These are phyloP conservation scores for Sicus ferrugineus DNA, from an alignment of 2,888 invertebrate species.

Conservation along the genomic window DNA sequence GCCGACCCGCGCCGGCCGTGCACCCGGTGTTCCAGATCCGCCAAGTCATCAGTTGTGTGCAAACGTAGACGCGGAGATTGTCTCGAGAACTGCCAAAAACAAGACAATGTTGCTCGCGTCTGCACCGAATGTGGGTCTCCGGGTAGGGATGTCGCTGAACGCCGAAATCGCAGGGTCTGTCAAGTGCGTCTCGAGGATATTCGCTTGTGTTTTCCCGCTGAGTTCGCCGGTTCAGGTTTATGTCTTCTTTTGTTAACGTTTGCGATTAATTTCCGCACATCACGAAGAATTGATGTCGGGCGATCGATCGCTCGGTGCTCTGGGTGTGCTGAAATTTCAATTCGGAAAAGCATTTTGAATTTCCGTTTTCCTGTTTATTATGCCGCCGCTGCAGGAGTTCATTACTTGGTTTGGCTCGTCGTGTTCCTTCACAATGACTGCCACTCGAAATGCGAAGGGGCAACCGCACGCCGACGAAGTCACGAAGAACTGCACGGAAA, in stretches of 20 bases:
- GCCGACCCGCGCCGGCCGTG: background rate
- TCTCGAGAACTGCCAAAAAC: conserved; percentile 7
- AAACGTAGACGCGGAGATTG: conserved; percentile 9
- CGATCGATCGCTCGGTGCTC: background rate
- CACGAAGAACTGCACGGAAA: background rate
- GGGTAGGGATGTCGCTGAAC: no score
- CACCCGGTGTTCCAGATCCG: background rate
- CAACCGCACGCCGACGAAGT: conserved; percentile 1
- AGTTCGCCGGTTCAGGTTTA: no score
- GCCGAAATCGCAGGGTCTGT: background rate
- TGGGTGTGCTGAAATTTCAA: no score
- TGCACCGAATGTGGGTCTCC: background rate
- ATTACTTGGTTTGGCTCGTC: conserved; percentile 31
- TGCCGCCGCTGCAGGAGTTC: conserved; percentile 9
- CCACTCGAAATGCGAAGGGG: conserved; percentile 9
- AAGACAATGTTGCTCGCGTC: background rate
- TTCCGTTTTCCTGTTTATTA: background rate
- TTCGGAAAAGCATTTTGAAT: no score
- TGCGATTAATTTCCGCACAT: background rate
- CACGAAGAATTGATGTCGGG: background rate
- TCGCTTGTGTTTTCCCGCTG: background rate
- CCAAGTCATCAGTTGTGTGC: conserved; percentile 15
- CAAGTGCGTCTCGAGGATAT: background rate
- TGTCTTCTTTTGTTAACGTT: background rate
- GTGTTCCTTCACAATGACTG: conserved; percentile 16